Conservation (phyloP, 2,113 vertebrate genomes). For the Chitala chitala region DNA sequence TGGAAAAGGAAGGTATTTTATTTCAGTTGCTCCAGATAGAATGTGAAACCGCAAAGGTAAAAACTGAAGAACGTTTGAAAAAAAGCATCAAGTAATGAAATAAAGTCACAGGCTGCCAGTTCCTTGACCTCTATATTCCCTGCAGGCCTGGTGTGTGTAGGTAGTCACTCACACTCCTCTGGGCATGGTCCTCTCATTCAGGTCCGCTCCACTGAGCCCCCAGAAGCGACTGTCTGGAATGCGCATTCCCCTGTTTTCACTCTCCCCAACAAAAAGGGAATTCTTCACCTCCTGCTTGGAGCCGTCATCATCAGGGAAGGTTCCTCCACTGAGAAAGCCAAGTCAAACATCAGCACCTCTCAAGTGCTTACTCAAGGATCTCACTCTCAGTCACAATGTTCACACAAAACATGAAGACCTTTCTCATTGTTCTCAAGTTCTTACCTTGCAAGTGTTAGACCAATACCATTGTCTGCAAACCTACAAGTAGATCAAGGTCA, state of each 20-base stretch:
- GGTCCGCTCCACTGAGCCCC: slow-evolving; percentile 82
- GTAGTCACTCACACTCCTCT: slow-evolving; percentile 75
- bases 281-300: slow-evolving; percentile 92
- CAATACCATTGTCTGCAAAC: slow-evolving; percentile 95
- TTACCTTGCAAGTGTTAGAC: slow-evolving; percentile 93
- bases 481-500: slow-evolving; percentile 53
- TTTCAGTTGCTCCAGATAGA: too few relatives aligned
- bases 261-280: slow-evolving; percentile 93
- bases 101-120: neutral
- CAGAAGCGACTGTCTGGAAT: slow-evolving; percentile 69
- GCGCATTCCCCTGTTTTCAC: slow-evolving; percentile 80
- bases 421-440: slow-evolving; percentile 37
- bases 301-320: slow-evolving; percentile 91
- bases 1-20: too few relatives aligned
- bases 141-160: neutral
- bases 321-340: slow-evolving; percentile 73
- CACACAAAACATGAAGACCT: neutral
- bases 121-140: neutral
- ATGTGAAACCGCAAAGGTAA: too few relatives aligned
- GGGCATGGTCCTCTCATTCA: slow-evolving; percentile 76
- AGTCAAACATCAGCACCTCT: neutral
- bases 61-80: neutral
- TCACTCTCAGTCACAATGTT: slow-evolving; percentile 10
- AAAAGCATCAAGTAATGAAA: too few relatives aligned
- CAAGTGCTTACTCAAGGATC: slow-evolving; percentile 28